Evolutionary conservation across 2,888 invertebrate species (phyloP), one percentile per base, ranked within the genome.

Genomic region (Steromphala cineraria): DNA sequence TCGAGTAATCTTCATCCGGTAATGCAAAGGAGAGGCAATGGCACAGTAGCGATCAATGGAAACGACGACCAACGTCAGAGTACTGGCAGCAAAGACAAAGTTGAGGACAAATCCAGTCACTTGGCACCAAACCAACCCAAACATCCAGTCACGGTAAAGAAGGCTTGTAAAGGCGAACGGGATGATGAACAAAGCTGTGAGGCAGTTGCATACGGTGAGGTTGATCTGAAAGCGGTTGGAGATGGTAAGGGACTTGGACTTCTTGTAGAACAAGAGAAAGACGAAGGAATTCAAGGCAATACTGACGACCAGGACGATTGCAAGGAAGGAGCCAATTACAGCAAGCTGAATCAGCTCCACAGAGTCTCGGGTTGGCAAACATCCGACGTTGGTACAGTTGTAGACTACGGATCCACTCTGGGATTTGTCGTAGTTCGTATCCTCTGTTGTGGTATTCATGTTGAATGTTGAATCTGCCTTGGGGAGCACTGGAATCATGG

Each of bases 201-300:
- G 87, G 53, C 94, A 90, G 89, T 94, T 94, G 80, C 94, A 94
- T 46, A 94, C 91, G 21, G 94, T 94, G 86, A 95, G 91, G 90
- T 95, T 96, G 91, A 96, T 89, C 24, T 94, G 94, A 88, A 94
- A 94, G 86, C 94, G 95, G 95, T 97, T 96, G 81, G 96, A 96
- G 89, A 96, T 95, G 86, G 96, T 96, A 90, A 96, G 95, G 75
- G 96, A 94, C 75, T 96, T 95, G 76, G 96, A 95, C 87, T 96
- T 95, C 89, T 96, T 94, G 92, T 95, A 95, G 94, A 97, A 96
- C 76, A 96, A 96, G 87, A 96, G 94, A 87, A 97, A 94, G 80
- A 96, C 95, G 87, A 96, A 94, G 75, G 95, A 95, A 92, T 97
- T 97, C 90, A 96, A 95, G 82, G 96, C 94, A 80, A 96, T 95